Evolutionary conservation across 2,113 vertebrate genomes (phyloP), one percentile per base, ranked within the genome.

Genomic region (Hassar affinis): DNA sequence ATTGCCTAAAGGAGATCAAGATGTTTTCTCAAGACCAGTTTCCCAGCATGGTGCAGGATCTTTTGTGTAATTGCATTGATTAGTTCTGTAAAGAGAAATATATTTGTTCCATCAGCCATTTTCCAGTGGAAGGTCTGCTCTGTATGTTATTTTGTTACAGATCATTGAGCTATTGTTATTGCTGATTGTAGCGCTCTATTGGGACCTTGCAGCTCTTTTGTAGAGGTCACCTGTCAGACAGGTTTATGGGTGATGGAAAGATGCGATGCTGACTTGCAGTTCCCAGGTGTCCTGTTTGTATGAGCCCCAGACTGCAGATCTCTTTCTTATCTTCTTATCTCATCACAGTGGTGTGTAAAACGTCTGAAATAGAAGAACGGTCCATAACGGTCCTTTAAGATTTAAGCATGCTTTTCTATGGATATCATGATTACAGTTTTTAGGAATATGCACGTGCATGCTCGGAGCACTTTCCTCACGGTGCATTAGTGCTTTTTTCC

Each of bases 401-500:
- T 81, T 78, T 35, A 54, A 62, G 22, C 54, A 35, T 33, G 74
- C 2, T 54, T 54, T 76, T 76, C 15, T 17, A 52, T 5, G 7
- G 38, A 25, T 71, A 20, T 75, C 17, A 54, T 35, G 18, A 35
- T 30, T 47, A 14, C 20, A 72, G 0, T n/a, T 25, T 42, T 71
- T 71, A 47, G 22, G 49, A 49, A n/a, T 6, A 27, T 27, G n/a
- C 42, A 45, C 17, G 11, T 74, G 25, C 18, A 75, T 51, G 71
- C 25, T 49, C 9, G 1, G 69, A 27, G 38, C 4, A 52, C 17
- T 30, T 10, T 76, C 15, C 17, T 80, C 42, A 64, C 25, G 18
- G 33, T 45, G 22, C 38, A 35, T 85, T 81, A 76, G 57, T 49
- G n/a, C 47, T 85, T 83, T 75, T 49, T 75, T 72, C 38, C 45